These are phyloP conservation scores for Argyrosomus japonicus DNA, from an alignment of 2,113 vertebrate genomes.

Conservation along the genomic window DNA sequence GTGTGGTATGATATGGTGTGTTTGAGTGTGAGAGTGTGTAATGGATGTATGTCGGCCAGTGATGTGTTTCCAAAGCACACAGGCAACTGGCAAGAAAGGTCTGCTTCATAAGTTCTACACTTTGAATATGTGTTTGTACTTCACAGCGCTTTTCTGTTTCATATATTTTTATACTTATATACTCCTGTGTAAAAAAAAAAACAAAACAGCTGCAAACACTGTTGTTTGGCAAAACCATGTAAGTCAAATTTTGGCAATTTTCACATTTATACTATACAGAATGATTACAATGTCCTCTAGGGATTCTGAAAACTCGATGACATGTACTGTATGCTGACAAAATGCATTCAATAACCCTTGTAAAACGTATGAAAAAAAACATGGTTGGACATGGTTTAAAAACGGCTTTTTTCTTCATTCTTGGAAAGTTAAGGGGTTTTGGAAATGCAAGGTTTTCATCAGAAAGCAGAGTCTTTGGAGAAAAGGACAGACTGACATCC, in stretches of 20 bases:
- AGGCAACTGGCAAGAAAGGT: slow-evolving; percentile 55
- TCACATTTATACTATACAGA: slow-evolving; percentile 71
- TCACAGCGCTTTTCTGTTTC: slow-evolving; percentile 74
- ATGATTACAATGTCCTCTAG: slow-evolving; percentile 40
- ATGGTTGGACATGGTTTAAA: slow-evolving; percentile 44
- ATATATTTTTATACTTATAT: slow-evolving; percentile 82
- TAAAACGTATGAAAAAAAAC: slow-evolving; percentile 43
- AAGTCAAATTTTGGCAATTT: slow-evolving; percentile 69
- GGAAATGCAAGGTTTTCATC: slow-evolving; percentile 51
- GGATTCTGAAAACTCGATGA: slow-evolving; percentile 45
- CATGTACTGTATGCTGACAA: slow-evolving; percentile 57
- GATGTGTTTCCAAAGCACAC: slow-evolving; percentile 60
- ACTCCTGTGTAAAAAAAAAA: slow-evolving; percentile 60
- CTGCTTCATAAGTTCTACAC: slow-evolving; percentile 60
- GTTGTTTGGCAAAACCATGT: slow-evolving; percentile 67
- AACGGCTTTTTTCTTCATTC: slow-evolving; percentile 29
- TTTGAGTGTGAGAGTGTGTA: slow-evolving; percentile 52
- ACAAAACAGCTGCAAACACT: slow-evolving; percentile 38
- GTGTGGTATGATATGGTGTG: slow-evolving; percentile 45
- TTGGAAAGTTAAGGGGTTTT: slow-evolving; percentile 42
- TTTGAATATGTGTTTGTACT: slow-evolving; percentile 77
- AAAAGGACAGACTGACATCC: slow-evolving; percentile 50
- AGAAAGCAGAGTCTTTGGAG: slow-evolving; percentile 32
- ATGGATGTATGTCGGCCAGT: slow-evolving; percentile 54
- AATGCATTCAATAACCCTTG: slow-evolving; percentile 57